Evolutionary conservation across 2,888 invertebrate genomes (phyloP).

Genomic region (Mellilla xanthometata): DNA sequence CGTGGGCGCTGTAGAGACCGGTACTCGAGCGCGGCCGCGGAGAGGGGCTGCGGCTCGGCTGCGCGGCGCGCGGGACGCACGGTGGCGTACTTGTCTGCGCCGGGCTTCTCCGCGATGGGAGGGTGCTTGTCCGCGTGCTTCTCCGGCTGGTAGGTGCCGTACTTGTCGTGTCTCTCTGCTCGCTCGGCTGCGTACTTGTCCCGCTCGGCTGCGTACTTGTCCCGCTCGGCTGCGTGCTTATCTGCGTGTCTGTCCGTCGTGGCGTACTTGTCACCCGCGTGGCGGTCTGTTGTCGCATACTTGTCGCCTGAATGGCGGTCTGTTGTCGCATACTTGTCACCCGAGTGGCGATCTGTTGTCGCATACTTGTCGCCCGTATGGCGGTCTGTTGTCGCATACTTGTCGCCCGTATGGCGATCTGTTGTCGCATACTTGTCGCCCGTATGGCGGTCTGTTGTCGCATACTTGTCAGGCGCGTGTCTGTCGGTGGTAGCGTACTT

Average conservation of each 20-base stretch:
- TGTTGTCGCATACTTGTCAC: no score
- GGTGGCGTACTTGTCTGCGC: constrained; percentile 66
- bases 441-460: neutral
- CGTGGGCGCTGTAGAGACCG: constrained; percentile 82
- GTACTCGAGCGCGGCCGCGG: constrained; percentile 81
- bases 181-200: constrained; percentile 4
- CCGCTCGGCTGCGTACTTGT: constrained; percentile 2
- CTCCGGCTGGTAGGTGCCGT: neutral
- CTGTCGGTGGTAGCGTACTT: constrained; percentile 4
- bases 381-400: neutral
- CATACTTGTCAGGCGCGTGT: constrained; percentile 1
- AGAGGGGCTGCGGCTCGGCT: constrained; percentile 76
- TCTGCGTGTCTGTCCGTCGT: no score
- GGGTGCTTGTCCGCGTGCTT: neutral
- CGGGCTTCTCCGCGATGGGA: neutral
- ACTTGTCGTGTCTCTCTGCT: neutral
- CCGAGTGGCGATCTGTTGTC: no score
- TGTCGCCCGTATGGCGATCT: constrained; percentile 3
- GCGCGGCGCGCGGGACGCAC: constrained; percentile 65
- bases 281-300: no score
- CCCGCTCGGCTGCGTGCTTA: no score
- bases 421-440: constrained; percentile 5
- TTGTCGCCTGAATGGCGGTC: no score
- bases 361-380: no score
- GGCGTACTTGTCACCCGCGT: no score